A percentile compares a stretch with the other conserved stretches of the same genome.
These are phyloP conservation scores for Passer domesticus DNA, from an alignment of 2,113 vertebrate genomes.

Conservation along the genomic window DNA sequence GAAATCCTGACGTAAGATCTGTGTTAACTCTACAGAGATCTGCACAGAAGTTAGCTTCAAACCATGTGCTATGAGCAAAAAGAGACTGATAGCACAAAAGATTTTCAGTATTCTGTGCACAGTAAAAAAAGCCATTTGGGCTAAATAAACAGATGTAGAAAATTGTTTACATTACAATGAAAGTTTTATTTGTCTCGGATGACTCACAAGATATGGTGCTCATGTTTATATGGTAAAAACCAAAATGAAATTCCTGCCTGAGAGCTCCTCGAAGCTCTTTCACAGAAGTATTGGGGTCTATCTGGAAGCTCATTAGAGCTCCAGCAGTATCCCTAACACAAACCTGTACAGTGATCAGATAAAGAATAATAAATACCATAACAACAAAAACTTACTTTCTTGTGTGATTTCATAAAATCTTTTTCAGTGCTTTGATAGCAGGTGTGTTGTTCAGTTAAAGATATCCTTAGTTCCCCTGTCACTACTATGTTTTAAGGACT, in stretches of 20 bases:
- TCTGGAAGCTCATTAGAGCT: neutral
- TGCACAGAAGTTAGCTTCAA: neutral
- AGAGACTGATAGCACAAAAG: neutral
- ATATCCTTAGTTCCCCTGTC: no score
- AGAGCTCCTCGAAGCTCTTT: neutral
- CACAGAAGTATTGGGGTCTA: neutral
- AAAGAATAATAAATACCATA: neutral
- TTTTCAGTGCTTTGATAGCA: neutral
- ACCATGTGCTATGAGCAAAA: neutral
- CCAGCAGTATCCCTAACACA: neutral
- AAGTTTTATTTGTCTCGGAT: neutral
- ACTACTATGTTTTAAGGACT: neutral
- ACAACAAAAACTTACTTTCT: neutral
- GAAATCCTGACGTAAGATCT: neutral
- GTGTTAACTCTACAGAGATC: neutral
- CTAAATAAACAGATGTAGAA: constrained; percentile 15
- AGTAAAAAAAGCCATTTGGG: neutral
- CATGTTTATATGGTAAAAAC: neutral
- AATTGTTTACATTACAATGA: neutral
- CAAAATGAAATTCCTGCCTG: neutral
- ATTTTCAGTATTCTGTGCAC: neutral
- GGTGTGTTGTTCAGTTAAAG: neutral
- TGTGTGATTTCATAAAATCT: neutral
- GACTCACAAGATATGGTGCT: neutral
- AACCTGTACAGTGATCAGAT: neutral